phyloP scores from a whole-genome alignment of 1,140 invertebrate genomes.

The Drosophila seguyi region DNA sequence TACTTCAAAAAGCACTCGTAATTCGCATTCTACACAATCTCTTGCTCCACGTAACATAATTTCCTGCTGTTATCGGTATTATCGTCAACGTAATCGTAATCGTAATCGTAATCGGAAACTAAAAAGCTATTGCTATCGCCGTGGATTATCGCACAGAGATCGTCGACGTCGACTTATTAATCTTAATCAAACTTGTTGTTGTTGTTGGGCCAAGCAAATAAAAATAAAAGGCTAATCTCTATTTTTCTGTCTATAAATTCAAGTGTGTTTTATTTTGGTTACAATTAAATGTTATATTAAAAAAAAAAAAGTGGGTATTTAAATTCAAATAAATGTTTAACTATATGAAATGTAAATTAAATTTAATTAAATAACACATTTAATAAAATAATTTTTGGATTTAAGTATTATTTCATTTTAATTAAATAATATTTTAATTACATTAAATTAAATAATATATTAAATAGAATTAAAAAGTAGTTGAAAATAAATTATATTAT shows the following conservation, averaged over 20 bases:
- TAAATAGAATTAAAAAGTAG: no score
- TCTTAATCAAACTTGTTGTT: conserved; percentile 60
- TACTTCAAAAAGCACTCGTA: conserved; percentile 18
- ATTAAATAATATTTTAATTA: no score
- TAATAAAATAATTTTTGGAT: no score
- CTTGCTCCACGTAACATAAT: not conserved
- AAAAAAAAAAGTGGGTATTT: not conserved
- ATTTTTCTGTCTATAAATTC: conserved; percentile 54
- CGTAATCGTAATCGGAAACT: not conserved
- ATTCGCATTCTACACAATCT: conserved; percentile 2
- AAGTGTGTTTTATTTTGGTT: conserved; percentile 7
- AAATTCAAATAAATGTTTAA: not conserved
- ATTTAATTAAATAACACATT: no score
- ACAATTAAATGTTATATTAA: not conserved
- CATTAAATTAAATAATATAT: no score
- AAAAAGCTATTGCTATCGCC: conserved; percentile 6
- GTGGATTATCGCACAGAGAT: conserved; percentile 5
- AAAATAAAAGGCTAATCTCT: conserved; percentile 52
- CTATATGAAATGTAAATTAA: no score
- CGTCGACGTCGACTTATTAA: conserved; percentile 15
- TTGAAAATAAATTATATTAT: no score
- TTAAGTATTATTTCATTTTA: no score
- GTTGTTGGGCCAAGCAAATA: conserved; percentile 53
- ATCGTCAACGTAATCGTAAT: not conserved
- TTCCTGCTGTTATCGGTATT: conserved; percentile 15